Conservation (phyloP, 1,140 invertebrate genomes). For the Panulirus ornatus region DNA sequence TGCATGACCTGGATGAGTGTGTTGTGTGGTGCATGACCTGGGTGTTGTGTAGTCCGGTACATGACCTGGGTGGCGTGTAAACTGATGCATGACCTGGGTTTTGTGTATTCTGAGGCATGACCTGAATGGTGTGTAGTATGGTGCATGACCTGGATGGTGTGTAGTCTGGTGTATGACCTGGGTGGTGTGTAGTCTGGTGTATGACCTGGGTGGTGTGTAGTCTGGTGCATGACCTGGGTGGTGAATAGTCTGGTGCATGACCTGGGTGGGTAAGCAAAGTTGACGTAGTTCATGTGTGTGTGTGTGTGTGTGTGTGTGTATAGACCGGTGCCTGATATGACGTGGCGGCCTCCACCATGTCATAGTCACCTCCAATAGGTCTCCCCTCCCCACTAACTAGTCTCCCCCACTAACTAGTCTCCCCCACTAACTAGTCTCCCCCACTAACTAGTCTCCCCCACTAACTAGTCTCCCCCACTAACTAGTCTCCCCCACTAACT, state of each 20-base stretch:
- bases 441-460: neutral
- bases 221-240: too few relatives aligned
- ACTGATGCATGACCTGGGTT: too few relatives aligned
- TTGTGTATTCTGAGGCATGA: too few relatives aligned
- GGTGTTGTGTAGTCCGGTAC: neutral
- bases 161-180: too few relatives aligned
- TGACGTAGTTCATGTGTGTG: too few relatives aligned
- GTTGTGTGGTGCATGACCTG: slow-evolving; percentile 64
- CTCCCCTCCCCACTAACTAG: neutral
- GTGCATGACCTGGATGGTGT: too few relatives aligned
- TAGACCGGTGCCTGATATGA: neutral
- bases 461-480: neutral
- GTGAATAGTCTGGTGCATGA: too few relatives aligned
- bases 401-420: neutral
- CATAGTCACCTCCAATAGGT: too few relatives aligned
- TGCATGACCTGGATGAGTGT: slow-evolving; percentile 53
- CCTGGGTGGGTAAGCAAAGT: too few relatives aligned
- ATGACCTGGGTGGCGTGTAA: neutral
- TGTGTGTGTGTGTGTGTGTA: neutral
- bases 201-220: too few relatives aligned
- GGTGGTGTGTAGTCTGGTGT: too few relatives aligned
- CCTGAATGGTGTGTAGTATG: neutral
- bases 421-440: too few relatives aligned
- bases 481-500: neutral
- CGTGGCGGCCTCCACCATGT: neutral